Evolutionary conservation across 2,797 vertebrate species (phyloP).

Genomic region (Xyrichtys novacula): DNA sequence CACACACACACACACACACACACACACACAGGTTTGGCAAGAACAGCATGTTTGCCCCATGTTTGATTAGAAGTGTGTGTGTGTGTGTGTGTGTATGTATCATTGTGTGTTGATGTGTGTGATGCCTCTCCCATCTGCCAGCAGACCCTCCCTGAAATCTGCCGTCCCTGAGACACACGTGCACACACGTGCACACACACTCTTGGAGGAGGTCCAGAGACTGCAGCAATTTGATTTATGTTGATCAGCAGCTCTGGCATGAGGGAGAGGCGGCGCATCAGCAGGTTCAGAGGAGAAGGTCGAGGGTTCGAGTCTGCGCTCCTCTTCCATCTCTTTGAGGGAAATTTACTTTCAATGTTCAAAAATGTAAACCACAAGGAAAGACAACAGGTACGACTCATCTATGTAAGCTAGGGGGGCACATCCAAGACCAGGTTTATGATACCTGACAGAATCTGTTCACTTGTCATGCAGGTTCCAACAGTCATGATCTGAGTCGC

Average conservation of each 20-base stretch:
- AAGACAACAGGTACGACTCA: too few species aligned
- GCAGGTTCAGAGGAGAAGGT: background rate
- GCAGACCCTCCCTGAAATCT: constrained; percentile 41
- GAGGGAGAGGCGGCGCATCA: background rate
- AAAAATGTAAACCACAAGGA: too few species aligned
- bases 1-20: constrained; percentile 31
- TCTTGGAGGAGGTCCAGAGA: constrained; percentile 22
- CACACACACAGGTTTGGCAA: constrained; percentile 36
- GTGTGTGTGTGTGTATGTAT: constrained; percentile 1
- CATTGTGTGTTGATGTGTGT: constrained; percentile 32
- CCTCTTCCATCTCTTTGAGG: background rate
- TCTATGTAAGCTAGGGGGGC: too few species aligned
- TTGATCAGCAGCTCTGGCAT: constrained; percentile 1
- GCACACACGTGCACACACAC: constrained; percentile 18
- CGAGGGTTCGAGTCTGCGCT: background rate
- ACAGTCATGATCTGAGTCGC: too few species aligned
- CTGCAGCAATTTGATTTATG: constrained; percentile 14
- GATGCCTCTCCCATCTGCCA: constrained; percentile 37
- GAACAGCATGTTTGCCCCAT: constrained; percentile 41
- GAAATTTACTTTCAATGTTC: background rate
- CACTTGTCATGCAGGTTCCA: too few species aligned
- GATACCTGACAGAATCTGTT: too few species aligned
- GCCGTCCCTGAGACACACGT: constrained; percentile 26
- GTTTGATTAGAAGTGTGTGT: constrained; percentile 33
- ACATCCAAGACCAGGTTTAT: too few species aligned